phyloP scores from a whole-genome alignment of 2,797 vertebrate genomes.

The Acanthiza pusilla region DNA sequence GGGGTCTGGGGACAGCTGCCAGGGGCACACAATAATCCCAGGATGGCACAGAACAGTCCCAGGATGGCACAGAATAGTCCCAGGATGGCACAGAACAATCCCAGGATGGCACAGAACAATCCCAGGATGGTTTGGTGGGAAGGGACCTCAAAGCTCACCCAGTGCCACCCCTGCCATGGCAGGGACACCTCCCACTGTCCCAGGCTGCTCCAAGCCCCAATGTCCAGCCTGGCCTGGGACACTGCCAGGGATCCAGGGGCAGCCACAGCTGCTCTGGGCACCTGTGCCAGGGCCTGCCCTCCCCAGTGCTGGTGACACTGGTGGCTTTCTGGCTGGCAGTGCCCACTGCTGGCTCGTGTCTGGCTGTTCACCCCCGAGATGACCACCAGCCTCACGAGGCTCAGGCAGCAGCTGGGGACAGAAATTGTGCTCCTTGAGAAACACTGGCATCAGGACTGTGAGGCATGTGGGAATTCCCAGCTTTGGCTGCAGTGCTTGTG shows the following conservation, averaged over 20 bases:
- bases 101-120: too few species aligned
- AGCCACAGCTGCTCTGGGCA: not conserved
- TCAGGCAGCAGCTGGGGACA: not conserved
- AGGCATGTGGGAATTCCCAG: not conserved
- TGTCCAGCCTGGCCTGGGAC: not conserved
- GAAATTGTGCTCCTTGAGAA: accelerated
- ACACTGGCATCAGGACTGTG: accelerated
- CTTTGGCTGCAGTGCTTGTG: not conserved
- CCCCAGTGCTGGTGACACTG: not conserved
- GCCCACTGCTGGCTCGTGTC: accelerated
- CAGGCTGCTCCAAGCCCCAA: not conserved
- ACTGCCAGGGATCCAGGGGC: not conserved
- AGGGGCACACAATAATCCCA: not conserved
- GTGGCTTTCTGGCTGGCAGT: not conserved
- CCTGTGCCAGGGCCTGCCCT: not conserved
- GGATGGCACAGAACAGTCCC: too few species aligned
- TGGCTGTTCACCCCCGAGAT: not conserved
- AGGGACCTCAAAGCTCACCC: not conserved
- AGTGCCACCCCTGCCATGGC: not conserved
- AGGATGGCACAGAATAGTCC: not conserved
- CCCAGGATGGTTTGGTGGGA: not conserved
- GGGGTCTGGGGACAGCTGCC: not conserved
- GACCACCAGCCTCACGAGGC: not conserved
- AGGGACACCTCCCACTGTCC: not conserved
- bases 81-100: not conserved